phyloP scores from a whole-genome alignment of 2,797 vertebrate genomes.

The Liparis tanakae region DNA sequence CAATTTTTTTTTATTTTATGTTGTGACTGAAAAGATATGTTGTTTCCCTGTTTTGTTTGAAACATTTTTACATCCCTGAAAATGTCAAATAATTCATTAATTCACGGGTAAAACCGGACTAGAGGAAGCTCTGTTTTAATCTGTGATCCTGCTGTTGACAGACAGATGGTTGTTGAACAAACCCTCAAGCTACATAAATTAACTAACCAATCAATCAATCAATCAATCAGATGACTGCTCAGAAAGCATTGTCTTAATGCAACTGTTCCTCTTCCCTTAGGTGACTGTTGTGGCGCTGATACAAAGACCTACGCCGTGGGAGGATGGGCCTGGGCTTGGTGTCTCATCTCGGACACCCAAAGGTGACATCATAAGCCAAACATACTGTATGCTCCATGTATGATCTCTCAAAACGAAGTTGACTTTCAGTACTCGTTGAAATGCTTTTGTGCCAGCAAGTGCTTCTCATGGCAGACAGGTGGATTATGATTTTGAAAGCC shows the following conservation, averaged over 20 bases:
- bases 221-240: not conserved
- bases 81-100: not conserved
- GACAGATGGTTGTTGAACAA: not conserved
- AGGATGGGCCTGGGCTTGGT: conserved; percentile 97
- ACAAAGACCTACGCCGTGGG: conserved; percentile 89
- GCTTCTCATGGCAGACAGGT: conserved; percentile 8
- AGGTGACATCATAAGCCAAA: conserved; percentile 80
- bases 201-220: too few relatives aligned
- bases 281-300: conserved; percentile 90
- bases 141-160: not conserved
- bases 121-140: not conserved
- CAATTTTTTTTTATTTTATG: too few relatives aligned
- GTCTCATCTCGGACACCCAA: conserved; percentile 90
- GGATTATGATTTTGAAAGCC: conserved; percentile 10
- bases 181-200: not conserved
- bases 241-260: not conserved
- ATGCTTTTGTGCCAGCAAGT: not conserved
- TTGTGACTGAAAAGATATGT: too few relatives aligned
- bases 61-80: not conserved
- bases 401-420: not conserved
- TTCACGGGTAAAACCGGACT: too few relatives aligned
- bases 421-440: not conserved
- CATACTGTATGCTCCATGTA: not conserved
- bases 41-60: not conserved
- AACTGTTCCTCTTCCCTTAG: conserved; percentile 66